These are phyloP conservation scores for Porites lobata DNA, from an alignment of 92 coral and sea anemone species.

Conservation along the genomic window DNA sequence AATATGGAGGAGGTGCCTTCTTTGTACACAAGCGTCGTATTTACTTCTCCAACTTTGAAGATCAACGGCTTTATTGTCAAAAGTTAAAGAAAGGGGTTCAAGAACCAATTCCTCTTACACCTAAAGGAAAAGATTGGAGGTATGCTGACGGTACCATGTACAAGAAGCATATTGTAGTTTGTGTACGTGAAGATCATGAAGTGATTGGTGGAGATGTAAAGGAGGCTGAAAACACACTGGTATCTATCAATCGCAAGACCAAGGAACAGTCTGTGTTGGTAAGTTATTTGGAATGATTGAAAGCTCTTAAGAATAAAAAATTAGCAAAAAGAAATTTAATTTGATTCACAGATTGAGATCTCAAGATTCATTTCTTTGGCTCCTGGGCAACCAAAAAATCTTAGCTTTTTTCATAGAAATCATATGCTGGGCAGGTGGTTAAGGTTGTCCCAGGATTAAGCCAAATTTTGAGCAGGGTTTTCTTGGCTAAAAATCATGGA, in stretches of 20 bases:
- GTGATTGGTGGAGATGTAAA: conserved; percentile 67
- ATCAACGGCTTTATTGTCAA: conserved; percentile 91
- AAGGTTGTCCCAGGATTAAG: no score
- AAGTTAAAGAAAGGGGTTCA: conserved; percentile 49
- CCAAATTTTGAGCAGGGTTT: no score
- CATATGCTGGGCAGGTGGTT: no score
- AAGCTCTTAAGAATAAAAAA: no score
- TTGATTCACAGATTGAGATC: no score
- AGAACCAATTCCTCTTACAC: conserved; percentile 72
- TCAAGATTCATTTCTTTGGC: no score
- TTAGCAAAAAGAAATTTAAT: no score
- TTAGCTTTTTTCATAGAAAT: no score
- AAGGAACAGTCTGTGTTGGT: conserved; percentile 94
- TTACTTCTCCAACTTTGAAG: conserved; percentile 93
- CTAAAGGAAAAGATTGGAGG: conserved; percentile 86
- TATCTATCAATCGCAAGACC: conserved; percentile 81
- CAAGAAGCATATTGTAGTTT: conserved; percentile 71
- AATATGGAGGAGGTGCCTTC: conserved; percentile 95
- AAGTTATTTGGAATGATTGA: background rate
- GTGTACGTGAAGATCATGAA: conserved; percentile 97
- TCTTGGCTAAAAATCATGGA: no score
- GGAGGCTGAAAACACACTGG: conserved; percentile 89
- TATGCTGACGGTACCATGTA: conserved; percentile 88
- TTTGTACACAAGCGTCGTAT: conserved; percentile 88
- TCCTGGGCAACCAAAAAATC: no score